Base-by-base conservation (phyloP, 1,140 invertebrate genomes). In the Pachypsylla venusta region DNA sequence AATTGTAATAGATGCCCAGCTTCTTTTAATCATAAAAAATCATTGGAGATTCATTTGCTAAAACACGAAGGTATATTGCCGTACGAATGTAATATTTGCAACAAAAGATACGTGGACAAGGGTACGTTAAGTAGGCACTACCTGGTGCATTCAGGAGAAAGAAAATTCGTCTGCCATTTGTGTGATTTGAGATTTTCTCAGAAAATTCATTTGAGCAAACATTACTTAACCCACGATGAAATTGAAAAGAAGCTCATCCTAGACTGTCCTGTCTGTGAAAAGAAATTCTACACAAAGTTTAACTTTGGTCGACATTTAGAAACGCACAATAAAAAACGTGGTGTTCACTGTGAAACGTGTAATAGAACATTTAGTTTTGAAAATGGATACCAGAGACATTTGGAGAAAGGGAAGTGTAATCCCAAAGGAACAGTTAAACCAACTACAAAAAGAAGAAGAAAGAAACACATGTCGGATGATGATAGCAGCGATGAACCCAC, bases 211-310 rank as follows among this genome's bases (percentile, higher is more conserved):
- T 22, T 48, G 42, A 48, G 42, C n/a, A 48, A 48, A 19, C 42
- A 48, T 19, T 48, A 48, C 42, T 22, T 48, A 7, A 48, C 42
- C n/a, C 42, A 48, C n/a, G 42, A 48, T 19, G 42, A 48, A 19
- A 48, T 48, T 19, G 42, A 48, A 22, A 48, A 48, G 42, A 48
- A 48, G 42, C n/a, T 48, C 4, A 48, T 48, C 4, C 42, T 48
- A 22, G 42, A 48, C 42, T 48, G 42, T 19, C 5, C 4, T 19
- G 16, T 48, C 4, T 48, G 42, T 19, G 5, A n/a, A 19, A 48
- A 48, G 42, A 48, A 48, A 22, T 48, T 48, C n/a, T 48, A 48
- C 42, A 48, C 42, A n/a, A 48, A 48, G 42, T 48, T 48, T 22
- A 48, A 48, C 42, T 48, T 48, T 19, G n/a, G 7, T 5, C 42